Percentiles rank a stretch among this genome's conserved stretches.
Conservation (phyloP, 1,140 invertebrate species). For the Drosophila pallidifrons region DNA sequence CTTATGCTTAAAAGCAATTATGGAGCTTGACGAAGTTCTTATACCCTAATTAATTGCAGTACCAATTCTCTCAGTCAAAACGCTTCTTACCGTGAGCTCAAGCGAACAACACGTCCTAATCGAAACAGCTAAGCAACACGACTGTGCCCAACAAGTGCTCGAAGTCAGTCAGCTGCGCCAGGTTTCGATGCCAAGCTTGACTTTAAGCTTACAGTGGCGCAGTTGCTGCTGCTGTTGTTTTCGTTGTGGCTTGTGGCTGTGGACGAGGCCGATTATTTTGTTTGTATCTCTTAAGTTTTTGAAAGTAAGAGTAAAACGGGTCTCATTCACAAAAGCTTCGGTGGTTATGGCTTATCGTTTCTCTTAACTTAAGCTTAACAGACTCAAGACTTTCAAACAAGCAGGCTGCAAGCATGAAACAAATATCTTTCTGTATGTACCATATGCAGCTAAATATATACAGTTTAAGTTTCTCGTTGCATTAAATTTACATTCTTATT, state of each 20-base stretch:
- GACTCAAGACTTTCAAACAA: neutral
- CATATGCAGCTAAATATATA: no score
- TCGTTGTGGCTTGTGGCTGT: neutral
- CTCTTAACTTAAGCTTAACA: neutral
- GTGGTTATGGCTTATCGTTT: neutral
- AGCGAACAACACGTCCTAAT: conserved; percentile 72
- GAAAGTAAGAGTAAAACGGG: conserved; percentile 74
- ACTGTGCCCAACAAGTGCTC: conserved; percentile 67
- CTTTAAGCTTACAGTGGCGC: conserved; percentile 57
- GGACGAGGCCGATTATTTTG: conserved; percentile 6
- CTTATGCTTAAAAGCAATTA: conserved; percentile 8
- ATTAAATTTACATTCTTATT: conserved; percentile 1
- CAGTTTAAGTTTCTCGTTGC: neutral
- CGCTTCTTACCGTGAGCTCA: conserved; percentile 70
- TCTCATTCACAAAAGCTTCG: conserved; percentile 40
- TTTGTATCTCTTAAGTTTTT: conserved; percentile 71
- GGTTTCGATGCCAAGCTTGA: conserved; percentile 44
- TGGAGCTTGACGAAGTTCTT: conserved; percentile 12
- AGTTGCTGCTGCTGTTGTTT: conserved; percentile 29
- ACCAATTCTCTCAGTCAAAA: conserved; percentile 21
- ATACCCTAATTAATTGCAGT: neutral
- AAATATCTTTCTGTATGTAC: neutral
- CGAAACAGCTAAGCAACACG: conserved; percentile 66
- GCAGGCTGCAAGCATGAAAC: neutral
- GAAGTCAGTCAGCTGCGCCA: conserved; percentile 49